A percentile compares a stretch with the other conserved stretches of the same genome.
These are phyloP conservation scores for Lithophane ornitopus DNA, from an alignment of 2,888 invertebrate genomes.

Conservation along the genomic window DNA sequence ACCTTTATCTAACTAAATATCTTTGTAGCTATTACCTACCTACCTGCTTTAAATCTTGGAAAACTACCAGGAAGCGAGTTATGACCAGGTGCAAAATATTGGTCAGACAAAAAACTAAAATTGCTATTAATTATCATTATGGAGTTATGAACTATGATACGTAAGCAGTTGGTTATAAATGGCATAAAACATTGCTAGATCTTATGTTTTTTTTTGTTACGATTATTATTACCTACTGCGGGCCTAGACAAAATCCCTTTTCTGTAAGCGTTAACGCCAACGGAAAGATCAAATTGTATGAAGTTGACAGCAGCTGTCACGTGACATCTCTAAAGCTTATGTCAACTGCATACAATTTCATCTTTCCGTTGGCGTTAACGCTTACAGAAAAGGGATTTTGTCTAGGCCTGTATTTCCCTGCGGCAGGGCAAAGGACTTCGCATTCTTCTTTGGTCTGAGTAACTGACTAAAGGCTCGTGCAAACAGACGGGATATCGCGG, in stretches of 20 bases:
- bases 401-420: background rate
- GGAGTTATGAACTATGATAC: slow-evolving; percentile 31
- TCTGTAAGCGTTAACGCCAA: too few relatives aligned
- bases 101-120: slow-evolving; percentile 57
- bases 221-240: background rate
- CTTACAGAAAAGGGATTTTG: too few relatives aligned
- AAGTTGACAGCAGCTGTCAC: too few relatives aligned
- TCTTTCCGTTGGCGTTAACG: too few relatives aligned
- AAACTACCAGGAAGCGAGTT: slow-evolving; percentile 59
- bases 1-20: slow-evolving; percentile 9
- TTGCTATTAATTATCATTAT: slow-evolving; percentile 46
- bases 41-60: slow-evolving; percentile 36
- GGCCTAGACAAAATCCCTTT: too few relatives aligned
- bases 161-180: background rate
- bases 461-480: too few relatives aligned
- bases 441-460: background rate
- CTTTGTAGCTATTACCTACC: background rate
- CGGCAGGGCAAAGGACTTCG: background rate
- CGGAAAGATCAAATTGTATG: too few relatives aligned
- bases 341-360: too few relatives aligned
- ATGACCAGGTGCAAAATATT: slow-evolving; percentile 42
- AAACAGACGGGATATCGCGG: too few relatives aligned
- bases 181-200: background rate
- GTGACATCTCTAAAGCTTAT: too few relatives aligned
- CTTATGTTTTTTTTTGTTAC: background rate